phyloP scores from a whole-genome alignment of 2,888 invertebrate genomes.

The Mythimna vitellina region DNA sequence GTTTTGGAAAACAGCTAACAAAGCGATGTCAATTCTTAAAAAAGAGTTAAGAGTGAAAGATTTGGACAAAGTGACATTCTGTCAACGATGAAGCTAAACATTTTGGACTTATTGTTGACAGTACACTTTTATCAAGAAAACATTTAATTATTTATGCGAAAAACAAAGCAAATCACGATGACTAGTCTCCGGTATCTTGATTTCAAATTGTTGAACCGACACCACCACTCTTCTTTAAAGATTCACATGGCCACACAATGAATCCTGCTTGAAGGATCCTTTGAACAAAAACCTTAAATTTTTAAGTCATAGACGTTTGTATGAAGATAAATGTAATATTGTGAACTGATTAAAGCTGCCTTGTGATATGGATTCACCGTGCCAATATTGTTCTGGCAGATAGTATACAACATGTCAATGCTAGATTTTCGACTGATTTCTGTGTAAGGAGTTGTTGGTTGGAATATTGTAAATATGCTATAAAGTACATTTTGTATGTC shows the following conservation, averaged over 20 bases:
- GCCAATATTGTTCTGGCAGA: constrained; percentile 56
- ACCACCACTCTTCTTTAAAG: background rate
- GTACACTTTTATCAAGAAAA: too few relatives aligned
- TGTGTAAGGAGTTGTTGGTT: constrained; percentile 60
- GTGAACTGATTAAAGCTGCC: constrained; percentile 37
- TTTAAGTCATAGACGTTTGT: constrained; percentile 11
- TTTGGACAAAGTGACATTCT: background rate
- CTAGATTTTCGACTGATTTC: constrained; percentile 78
- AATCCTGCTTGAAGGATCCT: background rate
- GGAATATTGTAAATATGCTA: constrained; percentile 44
- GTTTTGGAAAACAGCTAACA: background rate
- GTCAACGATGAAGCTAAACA: background rate
- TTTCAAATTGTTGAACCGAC: background rate
- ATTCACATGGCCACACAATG: background rate
- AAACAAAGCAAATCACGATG: too few relatives aligned
- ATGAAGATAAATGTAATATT: constrained; percentile 2
- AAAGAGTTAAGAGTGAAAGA: background rate
- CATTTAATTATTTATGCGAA: too few relatives aligned
- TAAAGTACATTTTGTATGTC: constrained; percentile 45
- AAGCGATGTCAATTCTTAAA: background rate
- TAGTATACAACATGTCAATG: constrained; percentile 55
- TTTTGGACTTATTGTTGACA: too few relatives aligned
- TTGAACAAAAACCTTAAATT: background rate
- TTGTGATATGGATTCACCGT: constrained; percentile 54
- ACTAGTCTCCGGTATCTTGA: background rate